A percentile compares a stretch with the other conserved stretches of the same genome.
Evolutionary conservation across 92 coral and sea anemone species (phyloP).

Genomic region (Epizoanthus scotinus): DNA sequence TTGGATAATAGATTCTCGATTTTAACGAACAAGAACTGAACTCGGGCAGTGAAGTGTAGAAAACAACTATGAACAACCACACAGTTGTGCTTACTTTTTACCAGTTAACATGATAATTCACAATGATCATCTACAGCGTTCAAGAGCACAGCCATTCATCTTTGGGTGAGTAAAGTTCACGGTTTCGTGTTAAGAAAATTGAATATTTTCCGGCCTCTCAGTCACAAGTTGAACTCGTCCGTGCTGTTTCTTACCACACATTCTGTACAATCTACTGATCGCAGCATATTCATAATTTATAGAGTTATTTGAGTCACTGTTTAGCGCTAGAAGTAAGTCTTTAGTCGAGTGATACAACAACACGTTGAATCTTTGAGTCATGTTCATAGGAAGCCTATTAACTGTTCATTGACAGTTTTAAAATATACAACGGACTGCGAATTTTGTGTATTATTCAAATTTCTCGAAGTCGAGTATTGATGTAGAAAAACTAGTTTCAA

Average conservation of each 20-base stretch:
- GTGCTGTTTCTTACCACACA: neutral
- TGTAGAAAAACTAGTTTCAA: constrained; percentile 25
- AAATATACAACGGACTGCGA: neutral
- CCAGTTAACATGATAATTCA: constrained; percentile 8
- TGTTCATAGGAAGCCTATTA: no score
- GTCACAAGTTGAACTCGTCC: neutral
- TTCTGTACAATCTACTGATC: constrained; percentile 1
- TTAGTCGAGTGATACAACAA: neutral
- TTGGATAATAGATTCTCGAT: constrained; percentile 22
- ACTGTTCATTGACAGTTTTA: neutral
- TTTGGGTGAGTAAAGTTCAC: constrained; percentile 23
- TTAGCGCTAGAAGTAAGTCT: neutral
- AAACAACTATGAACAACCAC: constrained; percentile 2
- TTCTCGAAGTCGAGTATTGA: neutral
- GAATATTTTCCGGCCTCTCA: constrained; percentile 1
- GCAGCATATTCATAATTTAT: constrained; percentile 12
- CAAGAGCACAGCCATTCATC: constrained; percentile 24
- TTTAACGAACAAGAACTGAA: constrained; percentile 20
- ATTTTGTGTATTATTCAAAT: constrained; percentile 21
- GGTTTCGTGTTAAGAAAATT: neutral
- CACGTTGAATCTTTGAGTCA: neutral
- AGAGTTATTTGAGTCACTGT: neutral
- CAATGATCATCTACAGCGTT: constrained; percentile 16
- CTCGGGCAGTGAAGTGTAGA: neutral
- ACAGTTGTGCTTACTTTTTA: neutral